Base-by-base conservation (phyloP, 1,140 invertebrate species). In the Neocloeon triangulifer region DNA sequence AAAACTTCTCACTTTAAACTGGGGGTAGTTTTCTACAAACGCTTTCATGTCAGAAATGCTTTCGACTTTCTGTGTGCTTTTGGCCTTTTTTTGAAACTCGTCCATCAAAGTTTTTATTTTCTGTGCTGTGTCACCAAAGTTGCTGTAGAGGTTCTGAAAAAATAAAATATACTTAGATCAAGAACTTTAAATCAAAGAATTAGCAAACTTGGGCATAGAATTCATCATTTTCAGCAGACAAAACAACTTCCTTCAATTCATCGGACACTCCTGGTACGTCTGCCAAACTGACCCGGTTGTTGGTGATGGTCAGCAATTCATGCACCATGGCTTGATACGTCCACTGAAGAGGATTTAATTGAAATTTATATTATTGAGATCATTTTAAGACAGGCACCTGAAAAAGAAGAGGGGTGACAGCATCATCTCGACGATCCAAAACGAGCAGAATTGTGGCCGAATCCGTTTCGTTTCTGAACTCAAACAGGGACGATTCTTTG, bases 321-420 rank as follows among this genome's bases (percentile, higher is more conserved):
- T 99, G 94, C 2, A 99, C 88, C 94, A 99, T 98, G 6, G 92
- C 92, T 56, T 99, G 92, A 56, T 99, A 99, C 0, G 92, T 98
- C 95, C 95, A 99, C 65, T 89, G 48, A 34, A 35, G 39, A 2
- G n/a, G n/a, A 29, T 13, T 12, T 26, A 23, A 31, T 35, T 26
- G 19, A 30, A 19, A 35, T 19, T 37, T 9, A 27, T n/a, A n/a
- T n/a, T n/a, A n/a, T n/a, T n/a, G n/a, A n/a, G n/a, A n/a, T n/a
- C n/a, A n/a, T n/a, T n/a, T n/a, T n/a, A n/a, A n/a, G n/a, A n/a
- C 35, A 28, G 15, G 30, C 44, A 62, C 64, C 58, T 89, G 92
- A 59, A 86, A 95, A n/a, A 98, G 53, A 27, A 98, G 53, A 1
- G 94, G 94, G 2, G 95, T 96, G 0, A 98, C 73, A 1, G 88